These are phyloP conservation scores for Prolemur simus DNA, from an alignment of 2,113 vertebrate species.

Conservation along the genomic window DNA sequence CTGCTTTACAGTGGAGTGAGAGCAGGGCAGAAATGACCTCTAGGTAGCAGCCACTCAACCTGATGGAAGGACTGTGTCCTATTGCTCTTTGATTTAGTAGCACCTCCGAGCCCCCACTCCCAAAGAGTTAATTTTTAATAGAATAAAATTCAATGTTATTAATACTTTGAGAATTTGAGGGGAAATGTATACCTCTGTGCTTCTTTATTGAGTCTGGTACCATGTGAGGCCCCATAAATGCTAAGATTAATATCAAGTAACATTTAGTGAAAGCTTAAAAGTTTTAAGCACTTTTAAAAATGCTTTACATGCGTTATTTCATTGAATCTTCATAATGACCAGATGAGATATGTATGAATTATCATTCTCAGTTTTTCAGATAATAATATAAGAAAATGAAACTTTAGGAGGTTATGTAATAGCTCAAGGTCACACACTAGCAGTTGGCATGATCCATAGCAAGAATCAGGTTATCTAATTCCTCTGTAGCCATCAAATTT, in stretches of 20 bases:
- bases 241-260: conserved; percentile 32
- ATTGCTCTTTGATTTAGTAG: neutral
- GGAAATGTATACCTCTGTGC: neutral
- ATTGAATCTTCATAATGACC: neutral
- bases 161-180: conserved; percentile 3
- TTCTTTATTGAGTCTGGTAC: neutral
- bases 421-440: neutral
- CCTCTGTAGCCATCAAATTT: neutral
- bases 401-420: neutral
- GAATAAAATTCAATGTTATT: neutral
- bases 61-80: neutral
- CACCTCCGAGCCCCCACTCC: neutral
- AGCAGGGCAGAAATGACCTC: neutral
- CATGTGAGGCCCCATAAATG: neutral
- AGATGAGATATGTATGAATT: neutral
- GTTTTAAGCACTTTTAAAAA: conserved; percentile 16
- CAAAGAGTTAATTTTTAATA: conserved; percentile 30
- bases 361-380: neutral
- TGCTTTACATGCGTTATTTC: neutral
- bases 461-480: neutral
- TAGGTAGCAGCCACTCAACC: neutral
- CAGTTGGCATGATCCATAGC: neutral
- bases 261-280: neutral
- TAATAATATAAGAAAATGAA: conserved; percentile 35
- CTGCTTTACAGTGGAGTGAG: neutral